Percentiles rank a stretch among this genome's conserved stretches.
These are phyloP conservation scores for Minunthozetes semirufus DNA, from an alignment of 2,888 invertebrate species.

Conservation along the genomic window DNA sequence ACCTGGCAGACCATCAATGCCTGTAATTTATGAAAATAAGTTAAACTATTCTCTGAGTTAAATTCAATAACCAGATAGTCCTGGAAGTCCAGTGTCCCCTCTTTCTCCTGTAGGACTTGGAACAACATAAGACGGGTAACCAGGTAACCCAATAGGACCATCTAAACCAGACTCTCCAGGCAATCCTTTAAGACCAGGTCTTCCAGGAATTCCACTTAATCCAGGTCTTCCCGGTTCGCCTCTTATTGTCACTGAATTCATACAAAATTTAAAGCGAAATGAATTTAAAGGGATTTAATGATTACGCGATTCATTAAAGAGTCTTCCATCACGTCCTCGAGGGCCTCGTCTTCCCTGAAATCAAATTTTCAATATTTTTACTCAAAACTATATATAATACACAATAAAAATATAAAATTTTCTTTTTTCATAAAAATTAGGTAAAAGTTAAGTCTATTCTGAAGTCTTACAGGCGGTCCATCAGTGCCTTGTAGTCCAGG, in stretches of 20 bases:
- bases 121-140: constrained; percentile 13
- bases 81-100: constrained; percentile 16
- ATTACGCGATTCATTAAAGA: background rate
- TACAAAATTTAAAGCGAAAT: background rate
- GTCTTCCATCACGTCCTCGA: constrained; percentile 47
- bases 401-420: background rate
- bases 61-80: background rate
- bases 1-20: constrained; percentile 41
- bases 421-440: no score
- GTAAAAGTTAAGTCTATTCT: no score
- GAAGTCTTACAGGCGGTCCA: constrained; percentile 42
- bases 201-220: background rate
- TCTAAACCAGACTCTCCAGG: background rate
- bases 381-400: background rate
- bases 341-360: constrained; percentile 54
- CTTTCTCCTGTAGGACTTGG: constrained; percentile 37
- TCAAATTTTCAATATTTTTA: background rate
- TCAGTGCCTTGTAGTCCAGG: constrained; percentile 47
- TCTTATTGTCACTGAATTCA: constrained; percentile 21
- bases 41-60: background rate
- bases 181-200: constrained; percentile 34
- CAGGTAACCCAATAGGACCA: background rate
- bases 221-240: constrained; percentile 52
- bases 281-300: background rate
- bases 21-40: background rate